Evolutionary conservation across 2,113 vertebrate genomes (phyloP).

Genomic region (Deroptyus accipitrinus): DNA sequence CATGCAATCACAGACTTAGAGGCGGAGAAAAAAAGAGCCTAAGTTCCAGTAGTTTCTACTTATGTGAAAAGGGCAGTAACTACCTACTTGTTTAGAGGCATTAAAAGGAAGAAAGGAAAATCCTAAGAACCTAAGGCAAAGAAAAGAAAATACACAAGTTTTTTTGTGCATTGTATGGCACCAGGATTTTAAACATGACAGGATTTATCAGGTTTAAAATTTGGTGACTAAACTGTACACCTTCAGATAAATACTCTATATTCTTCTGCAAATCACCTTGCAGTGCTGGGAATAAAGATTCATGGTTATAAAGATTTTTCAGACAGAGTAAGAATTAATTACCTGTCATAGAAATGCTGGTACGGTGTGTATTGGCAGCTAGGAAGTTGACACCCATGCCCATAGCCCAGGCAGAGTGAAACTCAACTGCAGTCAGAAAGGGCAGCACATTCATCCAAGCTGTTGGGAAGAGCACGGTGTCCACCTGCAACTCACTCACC

Average conservation of each 20-base stretch:
- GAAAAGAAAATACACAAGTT: not conserved
- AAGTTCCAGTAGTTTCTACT: not conserved
- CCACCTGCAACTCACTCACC: constrained; percentile 73
- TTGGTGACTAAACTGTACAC: not conserved
- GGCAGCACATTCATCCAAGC: constrained; percentile 72
- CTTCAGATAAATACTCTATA: not conserved
- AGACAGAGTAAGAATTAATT: not conserved
- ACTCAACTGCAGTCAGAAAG: constrained; percentile 62
- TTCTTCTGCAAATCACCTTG: not conserved
- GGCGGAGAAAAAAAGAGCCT: not conserved
- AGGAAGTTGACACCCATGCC: constrained; percentile 69
- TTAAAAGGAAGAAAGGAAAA: not conserved
- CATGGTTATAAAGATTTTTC: not conserved
- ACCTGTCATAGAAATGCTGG: constrained; percentile 75
- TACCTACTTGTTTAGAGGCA: not conserved
- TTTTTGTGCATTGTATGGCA: not conserved
- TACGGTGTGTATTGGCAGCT: constrained; percentile 74
- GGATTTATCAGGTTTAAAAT: not conserved
- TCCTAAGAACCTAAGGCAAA: not conserved
- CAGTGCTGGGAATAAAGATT: not conserved
- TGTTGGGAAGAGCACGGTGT: constrained; percentile 40
- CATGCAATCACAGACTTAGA: not conserved
- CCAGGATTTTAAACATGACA: not conserved
- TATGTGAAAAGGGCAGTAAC: not conserved
- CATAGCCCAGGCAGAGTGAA: constrained; percentile 72